These are phyloP conservation scores for Oostethus manadensis DNA, from an alignment of 2,113 vertebrate species.

Conservation along the genomic window DNA sequence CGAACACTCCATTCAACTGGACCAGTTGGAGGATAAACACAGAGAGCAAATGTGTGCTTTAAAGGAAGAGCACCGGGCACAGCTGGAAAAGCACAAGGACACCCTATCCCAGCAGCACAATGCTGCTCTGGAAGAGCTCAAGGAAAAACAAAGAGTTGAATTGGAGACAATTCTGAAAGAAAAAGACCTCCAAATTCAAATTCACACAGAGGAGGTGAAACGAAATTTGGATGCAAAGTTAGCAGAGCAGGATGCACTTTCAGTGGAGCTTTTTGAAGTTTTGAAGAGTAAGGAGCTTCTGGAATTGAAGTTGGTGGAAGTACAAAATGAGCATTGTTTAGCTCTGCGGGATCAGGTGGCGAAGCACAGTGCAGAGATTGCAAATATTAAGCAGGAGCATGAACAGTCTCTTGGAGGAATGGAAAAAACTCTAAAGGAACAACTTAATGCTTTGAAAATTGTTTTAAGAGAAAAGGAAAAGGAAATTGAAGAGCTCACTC, in stretches of 20 bases:
- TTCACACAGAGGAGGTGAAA: slow-evolving; percentile 89
- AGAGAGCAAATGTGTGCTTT: slow-evolving; percentile 72
- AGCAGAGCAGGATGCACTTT: slow-evolving; percentile 82
- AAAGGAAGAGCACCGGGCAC: slow-evolving; percentile 74
- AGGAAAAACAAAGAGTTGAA: slow-evolving; percentile 72
- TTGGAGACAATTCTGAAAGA: slow-evolving; percentile 76
- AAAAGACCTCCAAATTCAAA: slow-evolving; percentile 79
- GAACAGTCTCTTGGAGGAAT: slow-evolving; percentile 69
- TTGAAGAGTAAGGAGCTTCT: slow-evolving; percentile 72
- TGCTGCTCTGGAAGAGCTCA: slow-evolving; percentile 70
- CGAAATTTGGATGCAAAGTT: slow-evolving; percentile 87
- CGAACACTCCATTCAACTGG: slow-evolving; percentile 66
- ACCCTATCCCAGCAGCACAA: slow-evolving; percentile 69
- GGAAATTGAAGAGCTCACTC: slow-evolving; percentile 63
- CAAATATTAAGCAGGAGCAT: slow-evolving; percentile 71
- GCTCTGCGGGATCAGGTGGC: slow-evolving; percentile 66
- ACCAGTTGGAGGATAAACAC: slow-evolving; percentile 77
- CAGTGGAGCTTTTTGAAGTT: slow-evolving; percentile 78
- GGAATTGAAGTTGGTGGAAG: slow-evolving; percentile 70
- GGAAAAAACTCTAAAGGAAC: slow-evolving; percentile 79
- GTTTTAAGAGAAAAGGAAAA: slow-evolving; percentile 79
- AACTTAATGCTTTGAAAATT: slow-evolving; percentile 76
- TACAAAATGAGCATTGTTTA: slow-evolving; percentile 54
- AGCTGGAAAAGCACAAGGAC: slow-evolving; percentile 73
- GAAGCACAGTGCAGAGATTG: slow-evolving; percentile 70